Base-by-base conservation (phyloP, 1,140 invertebrate genomes). In the Drosophila pseudoananassae region DNA sequence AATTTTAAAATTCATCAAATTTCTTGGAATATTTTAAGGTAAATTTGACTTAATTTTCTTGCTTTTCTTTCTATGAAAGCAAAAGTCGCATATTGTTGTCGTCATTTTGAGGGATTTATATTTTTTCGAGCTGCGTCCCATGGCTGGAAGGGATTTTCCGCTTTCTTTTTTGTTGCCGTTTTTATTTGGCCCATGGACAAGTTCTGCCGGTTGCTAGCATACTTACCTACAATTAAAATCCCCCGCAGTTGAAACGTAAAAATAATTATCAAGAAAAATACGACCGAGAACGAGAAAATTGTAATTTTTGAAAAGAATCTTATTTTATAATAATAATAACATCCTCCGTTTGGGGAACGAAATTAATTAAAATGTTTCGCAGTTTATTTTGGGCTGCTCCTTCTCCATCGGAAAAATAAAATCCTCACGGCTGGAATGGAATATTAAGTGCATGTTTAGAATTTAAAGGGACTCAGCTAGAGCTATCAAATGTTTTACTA, bases 321-420 rank as follows among this genome's bases (percentile, higher is more conserved):
- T 68, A 69, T 69, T 49, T 76, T 61, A 78, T 77, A 77, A 85
- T 75, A 66, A 78, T 76, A 80, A 84, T 85, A 75, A 80, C 77
- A 60, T 68, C 60, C 77, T 65, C 52, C 47, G 27, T 59, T 70
- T 58, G 51, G 53, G 49, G 57, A 29, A 63, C 12, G 10, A 75
- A 75, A 87, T 85, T 78, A 70, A 70, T 70, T 70, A 69, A 70
- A 70, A 69, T 69, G 17, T 56, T 70, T 56, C 64, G 17, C 23
- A 40, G 25, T 38, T 66, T 69, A 55, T 55, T 66, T 23, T 69
- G 15, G 10, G 49, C 6, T 38, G 29, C 40, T 53, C n/a, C 38
- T 46, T 65, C 29, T 12, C 17, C 40, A 17, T 43, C 40, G 40
- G 3, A 36, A 4, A 17, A 43, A 43, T 43, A 43, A 43, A 17